Base-by-base conservation (phyloP, 2,113 vertebrate genomes). In the Phainopepla nitens region DNA sequence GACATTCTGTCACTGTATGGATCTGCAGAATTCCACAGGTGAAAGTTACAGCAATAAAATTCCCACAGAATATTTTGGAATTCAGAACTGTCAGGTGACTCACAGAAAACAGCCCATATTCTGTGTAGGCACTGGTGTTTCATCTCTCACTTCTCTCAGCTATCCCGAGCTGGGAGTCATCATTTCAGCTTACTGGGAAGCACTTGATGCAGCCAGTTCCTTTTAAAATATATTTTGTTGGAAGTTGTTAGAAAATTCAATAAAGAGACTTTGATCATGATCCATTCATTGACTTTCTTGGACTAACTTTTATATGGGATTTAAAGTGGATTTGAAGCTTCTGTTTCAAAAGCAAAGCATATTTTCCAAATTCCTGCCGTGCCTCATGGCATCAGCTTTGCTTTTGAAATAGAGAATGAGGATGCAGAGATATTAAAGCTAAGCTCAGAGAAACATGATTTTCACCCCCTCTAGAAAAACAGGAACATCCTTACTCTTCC, bases 251-350 rank as follows among this genome's bases (percentile, higher is more conserved):
- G 96, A 96, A 95, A 96, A 97, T 92, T 96, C 96, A 94, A 73
- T 96, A 80, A 88, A 77, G 90, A 70, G 76, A 89, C 94, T 97
- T 97, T 97, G 96, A 97, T 96, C 96, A 79, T 72, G 90, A 93
- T 92, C 93, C 96, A 77, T 88, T 96, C 94, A 97, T 97, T 95
- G 93, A 96, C 94, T 96, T 96, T 89, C 82, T 91, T 76, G 92
- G 95, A 80, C 90, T 92, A 97, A 96, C 92, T 96, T 96, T 96
- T 96, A 95, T 95, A 96, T 68, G 82, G 96, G 96, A 96, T 95
- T 97, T 97, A 92, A 95, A 93, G 86, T 96, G 94, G 93, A 96
- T 97, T 96, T 96, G 95, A 94, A 93, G 95, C 94, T 96, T 96
- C 96, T 96, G 86, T 96, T 96, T 96, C 90, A 94, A 96, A 96